Conservation (phyloP, 2,113 vertebrate species). For the Ardeotis arabs region DNA sequence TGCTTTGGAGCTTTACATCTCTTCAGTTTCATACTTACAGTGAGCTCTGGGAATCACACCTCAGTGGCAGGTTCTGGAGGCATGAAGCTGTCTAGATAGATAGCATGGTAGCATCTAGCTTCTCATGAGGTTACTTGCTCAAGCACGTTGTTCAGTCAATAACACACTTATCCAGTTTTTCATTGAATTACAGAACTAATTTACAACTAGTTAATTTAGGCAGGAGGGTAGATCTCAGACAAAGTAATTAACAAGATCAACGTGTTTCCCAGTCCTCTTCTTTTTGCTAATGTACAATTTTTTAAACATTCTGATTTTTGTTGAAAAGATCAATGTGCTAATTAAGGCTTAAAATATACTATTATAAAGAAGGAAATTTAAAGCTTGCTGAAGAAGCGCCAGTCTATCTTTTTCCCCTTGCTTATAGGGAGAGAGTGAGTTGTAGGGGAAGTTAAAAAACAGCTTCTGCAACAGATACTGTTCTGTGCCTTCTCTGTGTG, state of each 20-base stretch:
- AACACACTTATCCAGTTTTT: background rate
- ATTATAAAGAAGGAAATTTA: background rate
- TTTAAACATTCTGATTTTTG: background rate
- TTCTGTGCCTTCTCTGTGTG: background rate
- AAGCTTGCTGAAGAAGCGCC: background rate
- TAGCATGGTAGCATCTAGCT: too few relatives aligned
- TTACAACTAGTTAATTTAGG: background rate
- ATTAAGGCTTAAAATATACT: background rate
- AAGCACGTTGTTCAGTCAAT: background rate
- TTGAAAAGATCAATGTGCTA: background rate
- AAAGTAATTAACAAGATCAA: background rate
- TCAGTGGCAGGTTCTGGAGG: background rate
- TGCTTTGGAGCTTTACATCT: background rate
- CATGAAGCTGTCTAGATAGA: background rate
- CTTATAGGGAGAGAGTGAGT: background rate
- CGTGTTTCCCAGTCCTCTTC: background rate
- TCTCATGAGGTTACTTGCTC: background rate
- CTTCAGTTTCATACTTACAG: background rate
- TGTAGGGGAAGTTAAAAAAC: background rate
- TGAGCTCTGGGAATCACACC: background rate
- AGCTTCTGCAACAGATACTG: background rate
- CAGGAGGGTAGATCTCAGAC: background rate
- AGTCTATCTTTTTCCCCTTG: background rate
- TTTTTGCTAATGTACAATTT: background rate
- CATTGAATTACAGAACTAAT: background rate